phyloP scores from a whole-genome alignment of 2,797 vertebrate species.

The Tenualosa thibaudeaui region DNA sequence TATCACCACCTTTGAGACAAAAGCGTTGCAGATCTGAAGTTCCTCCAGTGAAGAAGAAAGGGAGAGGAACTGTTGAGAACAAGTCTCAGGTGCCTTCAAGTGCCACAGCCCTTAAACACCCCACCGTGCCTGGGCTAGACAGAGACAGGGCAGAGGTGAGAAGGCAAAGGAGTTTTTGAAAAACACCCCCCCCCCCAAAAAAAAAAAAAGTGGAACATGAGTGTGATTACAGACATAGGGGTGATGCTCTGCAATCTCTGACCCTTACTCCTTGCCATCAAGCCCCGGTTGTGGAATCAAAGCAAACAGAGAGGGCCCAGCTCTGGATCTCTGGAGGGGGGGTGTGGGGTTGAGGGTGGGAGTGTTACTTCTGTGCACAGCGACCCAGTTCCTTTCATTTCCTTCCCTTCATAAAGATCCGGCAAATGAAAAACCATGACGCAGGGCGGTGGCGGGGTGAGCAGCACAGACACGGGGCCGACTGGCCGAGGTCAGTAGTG shows the following conservation, averaged over 20 bases:
- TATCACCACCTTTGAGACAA: background rate
- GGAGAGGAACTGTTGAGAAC: background rate
- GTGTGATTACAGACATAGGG: conserved; percentile 81
- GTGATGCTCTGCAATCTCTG: conserved; percentile 70
- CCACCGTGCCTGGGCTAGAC: background rate
- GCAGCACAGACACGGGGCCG: conserved; percentile 51
- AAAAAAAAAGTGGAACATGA: conserved; percentile 53
- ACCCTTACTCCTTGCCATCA: conserved; percentile 70
- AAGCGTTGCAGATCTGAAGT: background rate
- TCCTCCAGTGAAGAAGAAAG: background rate
- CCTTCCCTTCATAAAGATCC: conserved; percentile 76
- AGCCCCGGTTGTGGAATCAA: conserved; percentile 77
- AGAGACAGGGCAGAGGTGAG: conserved; percentile 35
- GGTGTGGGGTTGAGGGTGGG: conserved; percentile 53
- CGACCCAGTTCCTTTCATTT: conserved; percentile 79
- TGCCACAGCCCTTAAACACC: background rate
- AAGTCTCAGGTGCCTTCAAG: background rate
- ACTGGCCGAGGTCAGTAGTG: conserved; percentile 76
- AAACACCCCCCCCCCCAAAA: background rate
- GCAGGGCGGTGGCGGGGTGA: conserved; percentile 61
- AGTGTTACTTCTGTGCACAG: conserved; percentile 60
- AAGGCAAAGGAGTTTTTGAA: conserved; percentile 21
- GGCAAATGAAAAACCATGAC: conserved; percentile 72
- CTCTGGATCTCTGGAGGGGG: conserved; percentile 75
- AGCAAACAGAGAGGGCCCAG: conserved; percentile 75